Percentiles rank a stretch among this genome's conserved stretches.
phyloP scores from a whole-genome alignment of 2,888 invertebrate genomes.

The Neelides folsomi region DNA sequence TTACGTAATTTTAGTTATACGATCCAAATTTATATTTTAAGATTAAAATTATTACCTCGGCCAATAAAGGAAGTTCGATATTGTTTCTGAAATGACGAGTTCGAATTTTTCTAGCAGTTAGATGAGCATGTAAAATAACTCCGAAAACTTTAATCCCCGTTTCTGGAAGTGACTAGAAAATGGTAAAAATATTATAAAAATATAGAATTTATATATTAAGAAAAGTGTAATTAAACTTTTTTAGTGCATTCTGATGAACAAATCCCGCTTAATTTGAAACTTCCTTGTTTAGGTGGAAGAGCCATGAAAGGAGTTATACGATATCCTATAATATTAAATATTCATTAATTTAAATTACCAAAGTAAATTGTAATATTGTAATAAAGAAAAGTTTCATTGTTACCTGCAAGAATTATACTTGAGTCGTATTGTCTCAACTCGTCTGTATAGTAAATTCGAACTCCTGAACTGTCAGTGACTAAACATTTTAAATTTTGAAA shows the following conservation, averaged over 20 bases:
- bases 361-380: no score
- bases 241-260: conserved; percentile 68
- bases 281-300: conserved; percentile 63
- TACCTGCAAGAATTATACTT: conserved; percentile 63
- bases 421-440: conserved; percentile 61
- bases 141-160: conserved; percentile 69
- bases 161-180: conserved; percentile 6
- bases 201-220: not conserved
- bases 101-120: conserved; percentile 60
- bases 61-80: conserved; percentile 60
- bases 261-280: conserved; percentile 66
- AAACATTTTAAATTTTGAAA: no score
- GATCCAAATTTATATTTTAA: no score
- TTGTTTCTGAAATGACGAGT: conserved; percentile 62
- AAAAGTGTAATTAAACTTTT: conserved; percentile 44
- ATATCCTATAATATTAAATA: no score
- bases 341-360: no score
- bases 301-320: conserved; percentile 61
- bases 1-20: no score
- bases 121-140: conserved; percentile 66
- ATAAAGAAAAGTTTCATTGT: conserved; percentile 39
- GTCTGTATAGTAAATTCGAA: conserved; percentile 62
- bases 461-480: conserved; percentile 64
- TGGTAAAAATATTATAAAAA: not conserved
- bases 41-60: no score